Conservation (phyloP, 2,113 vertebrate genomes). For the Phaetusa simplex region DNA sequence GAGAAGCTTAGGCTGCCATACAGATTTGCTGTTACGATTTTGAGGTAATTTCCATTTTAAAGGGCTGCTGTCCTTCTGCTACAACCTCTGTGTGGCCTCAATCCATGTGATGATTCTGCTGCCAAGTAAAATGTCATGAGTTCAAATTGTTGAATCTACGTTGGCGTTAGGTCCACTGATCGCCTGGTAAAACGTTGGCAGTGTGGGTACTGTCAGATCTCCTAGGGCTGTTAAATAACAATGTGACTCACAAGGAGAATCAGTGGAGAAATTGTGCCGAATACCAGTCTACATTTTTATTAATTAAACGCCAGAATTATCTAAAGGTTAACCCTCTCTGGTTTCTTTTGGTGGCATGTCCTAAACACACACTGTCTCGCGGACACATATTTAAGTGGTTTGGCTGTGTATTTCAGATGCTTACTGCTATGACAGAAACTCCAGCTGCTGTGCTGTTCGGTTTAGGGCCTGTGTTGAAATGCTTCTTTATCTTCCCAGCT, state of each 20-base stretch:
- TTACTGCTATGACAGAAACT: slow-evolving; percentile 97
- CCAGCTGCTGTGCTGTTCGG: slow-evolving; percentile 88
- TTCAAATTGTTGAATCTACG: not conserved
- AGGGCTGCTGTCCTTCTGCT: not conserved
- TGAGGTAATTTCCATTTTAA: not conserved
- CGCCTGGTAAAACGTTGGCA: slow-evolving; percentile 15
- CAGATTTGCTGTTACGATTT: not conserved
- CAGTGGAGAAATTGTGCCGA: slow-evolving; percentile 3
- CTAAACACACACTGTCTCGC: not conserved
- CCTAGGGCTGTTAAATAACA: slow-evolving; percentile 36
- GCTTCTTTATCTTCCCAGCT: slow-evolving; percentile 95
- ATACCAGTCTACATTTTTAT: not conserved
- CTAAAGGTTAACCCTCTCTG: slow-evolving; percentile 40
- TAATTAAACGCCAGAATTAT: not conserved
- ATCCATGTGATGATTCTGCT: not conserved
- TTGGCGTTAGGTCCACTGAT: not conserved
- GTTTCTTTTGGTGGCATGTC: slow-evolving; percentile 8
- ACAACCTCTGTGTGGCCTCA: not conserved
- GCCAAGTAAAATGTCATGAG: not conserved
- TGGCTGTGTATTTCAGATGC: slow-evolving; percentile 76
- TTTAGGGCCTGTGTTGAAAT: slow-evolving; percentile 92
- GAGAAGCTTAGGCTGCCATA: not conserved
- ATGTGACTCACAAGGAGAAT: slow-evolving; percentile 45
- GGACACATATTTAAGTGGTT: slow-evolving; percentile 31
- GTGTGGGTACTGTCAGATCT: not conserved